A percentile compares a stretch with the other conserved stretches of the same genome.
Evolutionary conservation across 2,113 vertebrate species (phyloP).

Genomic region (Antennarius striatus): DNA sequence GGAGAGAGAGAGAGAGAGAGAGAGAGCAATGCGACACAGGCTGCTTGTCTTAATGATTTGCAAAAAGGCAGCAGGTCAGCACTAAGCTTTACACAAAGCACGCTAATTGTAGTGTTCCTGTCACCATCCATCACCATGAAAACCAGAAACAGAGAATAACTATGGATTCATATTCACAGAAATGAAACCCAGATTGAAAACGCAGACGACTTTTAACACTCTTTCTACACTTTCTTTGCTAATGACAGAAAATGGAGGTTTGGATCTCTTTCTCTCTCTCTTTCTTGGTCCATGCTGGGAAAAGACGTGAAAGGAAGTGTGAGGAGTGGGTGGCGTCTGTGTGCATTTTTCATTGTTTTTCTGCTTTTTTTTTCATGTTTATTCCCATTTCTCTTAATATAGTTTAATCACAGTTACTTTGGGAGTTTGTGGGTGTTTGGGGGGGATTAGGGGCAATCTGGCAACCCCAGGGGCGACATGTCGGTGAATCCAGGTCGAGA

Average conservation of each 20-base stretch:
- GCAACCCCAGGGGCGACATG: too few relatives aligned
- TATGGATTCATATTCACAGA: background rate
- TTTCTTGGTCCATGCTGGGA: too few relatives aligned
- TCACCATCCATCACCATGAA: constrained; percentile 17
- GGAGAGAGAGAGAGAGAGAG: background rate
- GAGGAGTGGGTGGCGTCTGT: too few relatives aligned
- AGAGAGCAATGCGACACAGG: constrained; percentile 18
- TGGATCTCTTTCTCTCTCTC: too few relatives aligned
- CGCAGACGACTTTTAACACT: background rate
- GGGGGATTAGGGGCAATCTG: too few relatives aligned
- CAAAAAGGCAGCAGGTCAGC: constrained; percentile 33
- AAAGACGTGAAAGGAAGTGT: too few relatives aligned
- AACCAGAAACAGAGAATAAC: constrained; percentile 16
- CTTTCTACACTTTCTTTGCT: constrained; percentile 8
- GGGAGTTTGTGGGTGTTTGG: too few relatives aligned
- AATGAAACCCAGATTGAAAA: constrained; percentile 17
- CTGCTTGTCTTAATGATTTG: constrained; percentile 42
- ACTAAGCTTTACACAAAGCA: constrained; percentile 19
- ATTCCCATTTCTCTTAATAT: too few relatives aligned
- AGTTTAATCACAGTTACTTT: too few relatives aligned
- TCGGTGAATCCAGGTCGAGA: too few relatives aligned
- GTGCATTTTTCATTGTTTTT: too few relatives aligned
- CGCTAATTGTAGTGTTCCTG: constrained; percentile 56
- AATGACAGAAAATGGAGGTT: background rate
- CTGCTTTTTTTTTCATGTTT: too few relatives aligned